Percentiles rank a stretch among this genome's conserved stretches.
phyloP scores from a whole-genome alignment of 2,888 invertebrate species.

The Sarcophaga subvicina region DNA sequence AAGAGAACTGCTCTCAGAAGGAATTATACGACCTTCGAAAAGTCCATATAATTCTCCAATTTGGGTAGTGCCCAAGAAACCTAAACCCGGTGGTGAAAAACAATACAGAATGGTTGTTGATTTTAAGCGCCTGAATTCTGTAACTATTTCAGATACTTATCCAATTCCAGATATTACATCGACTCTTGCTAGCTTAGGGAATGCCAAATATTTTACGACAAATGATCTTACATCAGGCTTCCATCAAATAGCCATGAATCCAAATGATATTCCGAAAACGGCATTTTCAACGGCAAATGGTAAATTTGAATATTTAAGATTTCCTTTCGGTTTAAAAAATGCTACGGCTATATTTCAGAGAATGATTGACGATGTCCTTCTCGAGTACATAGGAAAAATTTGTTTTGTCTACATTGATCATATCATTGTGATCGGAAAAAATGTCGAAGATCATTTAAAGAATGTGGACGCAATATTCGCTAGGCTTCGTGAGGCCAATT shows the following conservation, averaged over 20 bases:
- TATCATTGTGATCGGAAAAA: too few relatives aligned
- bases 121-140: constrained; percentile 68
- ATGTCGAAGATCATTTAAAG: too few relatives aligned
- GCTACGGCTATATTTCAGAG: background rate
- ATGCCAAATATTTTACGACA: constrained; percentile 68
- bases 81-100: constrained; percentile 64
- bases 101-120: constrained; percentile 69
- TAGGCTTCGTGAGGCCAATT: too few relatives aligned
- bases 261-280: background rate
- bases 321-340: background rate
- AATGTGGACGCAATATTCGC: too few relatives aligned
- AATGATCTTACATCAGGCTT: constrained; percentile 66
- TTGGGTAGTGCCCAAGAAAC: constrained; percentile 71
- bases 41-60: constrained; percentile 71
- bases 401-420: constrained; percentile 2
- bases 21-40: constrained; percentile 73
- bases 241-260: constrained; percentile 44
- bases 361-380: too few relatives aligned
- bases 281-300: background rate
- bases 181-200: constrained; percentile 67
- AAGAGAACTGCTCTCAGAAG: constrained; percentile 66
- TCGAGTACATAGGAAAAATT: too few relatives aligned
- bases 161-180: constrained; percentile 67
- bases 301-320: background rate
- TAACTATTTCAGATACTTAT: constrained; percentile 67